Conservation (phyloP, 2,888 invertebrate species). For the Copidosoma aretas region DNA sequence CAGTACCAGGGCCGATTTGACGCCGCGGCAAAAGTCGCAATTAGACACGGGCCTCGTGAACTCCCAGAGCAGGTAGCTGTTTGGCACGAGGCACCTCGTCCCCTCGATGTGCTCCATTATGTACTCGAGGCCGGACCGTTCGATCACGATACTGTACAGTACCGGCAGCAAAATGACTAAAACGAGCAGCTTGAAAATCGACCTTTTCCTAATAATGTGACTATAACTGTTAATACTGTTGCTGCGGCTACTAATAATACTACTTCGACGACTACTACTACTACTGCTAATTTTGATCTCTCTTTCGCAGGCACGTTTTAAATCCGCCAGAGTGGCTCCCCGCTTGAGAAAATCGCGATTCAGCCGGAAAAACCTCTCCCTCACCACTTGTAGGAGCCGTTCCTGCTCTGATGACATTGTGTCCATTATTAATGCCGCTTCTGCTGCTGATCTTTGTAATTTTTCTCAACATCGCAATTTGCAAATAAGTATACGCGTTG, state of each 20-base stretch:
- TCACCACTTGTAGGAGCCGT: slow-evolving; percentile 45
- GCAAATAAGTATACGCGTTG: slow-evolving; percentile 18
- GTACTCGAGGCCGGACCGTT: slow-evolving; percentile 47
- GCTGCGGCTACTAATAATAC: too few species aligned
- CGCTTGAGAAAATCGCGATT: slow-evolving; percentile 48
- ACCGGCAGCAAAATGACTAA: slow-evolving; percentile 45
- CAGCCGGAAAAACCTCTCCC: slow-evolving; percentile 47
- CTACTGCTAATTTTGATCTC: slow-evolving; percentile 10
- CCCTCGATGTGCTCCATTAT: slow-evolving; percentile 53
- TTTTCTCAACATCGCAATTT: slow-evolving; percentile 39
- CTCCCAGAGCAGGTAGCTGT: slow-evolving; percentile 88
- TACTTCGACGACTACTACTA: neutral
- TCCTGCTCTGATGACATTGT: slow-evolving; percentile 43
- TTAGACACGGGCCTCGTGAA: slow-evolving; percentile 82
- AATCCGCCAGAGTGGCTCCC: slow-evolving; percentile 48
- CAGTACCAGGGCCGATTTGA: slow-evolving; percentile 73
- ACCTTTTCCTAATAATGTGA: neutral
- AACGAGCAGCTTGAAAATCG: slow-evolving; percentile 16
- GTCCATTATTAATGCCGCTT: slow-evolving; percentile 27
- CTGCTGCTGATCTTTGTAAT: too few species aligned
- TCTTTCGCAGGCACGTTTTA: slow-evolving; percentile 43
- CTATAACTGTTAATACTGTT: too few species aligned
- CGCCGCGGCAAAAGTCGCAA: slow-evolving; percentile 78
- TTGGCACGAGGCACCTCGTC: slow-evolving; percentile 78
- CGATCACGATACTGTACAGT: slow-evolving; percentile 47